Evolutionary conservation across 2,797 vertebrate species (phyloP).

Genomic region (Arctocebus calabarensis): DNA sequence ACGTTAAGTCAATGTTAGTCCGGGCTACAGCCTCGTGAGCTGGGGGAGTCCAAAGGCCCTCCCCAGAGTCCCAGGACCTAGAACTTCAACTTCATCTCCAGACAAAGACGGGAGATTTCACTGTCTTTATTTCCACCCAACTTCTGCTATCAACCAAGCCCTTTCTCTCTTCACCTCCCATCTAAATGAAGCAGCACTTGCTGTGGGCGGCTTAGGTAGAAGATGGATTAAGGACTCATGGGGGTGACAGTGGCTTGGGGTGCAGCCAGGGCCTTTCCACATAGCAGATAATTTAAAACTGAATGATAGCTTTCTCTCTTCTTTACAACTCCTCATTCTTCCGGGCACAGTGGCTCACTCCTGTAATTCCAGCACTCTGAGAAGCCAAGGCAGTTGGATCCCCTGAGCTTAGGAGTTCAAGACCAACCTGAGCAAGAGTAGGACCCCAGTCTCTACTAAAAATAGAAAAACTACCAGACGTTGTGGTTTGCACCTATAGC

Average conservation of each 20-base stretch:
- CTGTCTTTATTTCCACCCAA: neutral
- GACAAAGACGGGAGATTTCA: neutral
- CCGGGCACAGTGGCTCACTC: no score
- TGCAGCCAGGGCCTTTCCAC: fast-evolving
- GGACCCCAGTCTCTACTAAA: no score
- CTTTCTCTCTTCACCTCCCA: neutral
- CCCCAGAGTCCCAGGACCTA: neutral
- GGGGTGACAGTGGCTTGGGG: neutral
- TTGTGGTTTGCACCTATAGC: no score
- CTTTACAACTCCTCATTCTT: neutral
- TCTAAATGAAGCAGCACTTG: neutral
- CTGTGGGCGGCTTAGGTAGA: no score
- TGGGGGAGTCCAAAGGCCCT: neutral
- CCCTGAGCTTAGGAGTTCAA: no score
- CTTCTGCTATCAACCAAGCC: neutral
- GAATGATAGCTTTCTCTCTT: neutral
- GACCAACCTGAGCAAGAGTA: no score
- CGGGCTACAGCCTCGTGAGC: neutral
- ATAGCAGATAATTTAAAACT: neutral
- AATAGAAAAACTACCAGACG: no score
- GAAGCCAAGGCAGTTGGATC: no score
- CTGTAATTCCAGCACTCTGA: no score
- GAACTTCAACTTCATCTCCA: neutral
- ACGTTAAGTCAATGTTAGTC: neutral
- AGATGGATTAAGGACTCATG: fast-evolving